Conservation (phyloP, 2,113 vertebrate species). For the Neogobius melanostomus region DNA sequence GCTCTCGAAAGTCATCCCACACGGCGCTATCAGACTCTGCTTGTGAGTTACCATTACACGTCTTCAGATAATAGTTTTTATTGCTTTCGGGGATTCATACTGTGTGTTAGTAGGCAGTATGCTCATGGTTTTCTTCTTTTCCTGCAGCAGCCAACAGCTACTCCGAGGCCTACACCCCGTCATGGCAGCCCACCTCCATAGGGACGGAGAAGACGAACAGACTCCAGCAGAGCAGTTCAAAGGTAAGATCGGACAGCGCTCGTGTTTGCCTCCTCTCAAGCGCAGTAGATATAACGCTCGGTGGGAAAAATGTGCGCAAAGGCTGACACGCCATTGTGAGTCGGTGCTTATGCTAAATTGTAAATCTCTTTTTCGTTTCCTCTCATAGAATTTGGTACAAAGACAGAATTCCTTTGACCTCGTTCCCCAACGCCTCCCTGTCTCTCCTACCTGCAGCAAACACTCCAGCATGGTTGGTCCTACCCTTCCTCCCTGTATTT, state of each 20-base stretch:
- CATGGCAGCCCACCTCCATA: conserved; percentile 67
- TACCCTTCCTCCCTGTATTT: conserved; percentile 43
- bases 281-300: conserved; percentile 11
- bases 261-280: conserved; percentile 15
- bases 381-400: conserved; percentile 76
- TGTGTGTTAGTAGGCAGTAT: neutral
- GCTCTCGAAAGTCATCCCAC: conserved; percentile 79
- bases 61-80: too few species aligned
- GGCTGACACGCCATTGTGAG: conserved; percentile 3
- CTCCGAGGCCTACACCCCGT: conserved; percentile 83
- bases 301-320: conserved; percentile 13
- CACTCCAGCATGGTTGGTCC: conserved; percentile 80
- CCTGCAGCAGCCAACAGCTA: conserved; percentile 76
- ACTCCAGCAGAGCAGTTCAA: conserved; percentile 72
- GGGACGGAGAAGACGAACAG: conserved; percentile 76
- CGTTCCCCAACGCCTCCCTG: conserved; percentile 71
- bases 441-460: conserved; percentile 78
- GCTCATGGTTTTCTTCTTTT: conserved; percentile 22
- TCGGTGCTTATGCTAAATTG: conserved; percentile 12
- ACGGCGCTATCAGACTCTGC: conserved; percentile 76
- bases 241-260: conserved; percentile 72
- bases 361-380: conserved; percentile 36
- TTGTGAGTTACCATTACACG: conserved; percentile 74
- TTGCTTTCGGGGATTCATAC: too few species aligned
- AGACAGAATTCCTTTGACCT: conserved; percentile 78